phyloP scores from a whole-genome alignment of 2,113 vertebrate genomes.

The Dicentrarchus labrax region DNA sequence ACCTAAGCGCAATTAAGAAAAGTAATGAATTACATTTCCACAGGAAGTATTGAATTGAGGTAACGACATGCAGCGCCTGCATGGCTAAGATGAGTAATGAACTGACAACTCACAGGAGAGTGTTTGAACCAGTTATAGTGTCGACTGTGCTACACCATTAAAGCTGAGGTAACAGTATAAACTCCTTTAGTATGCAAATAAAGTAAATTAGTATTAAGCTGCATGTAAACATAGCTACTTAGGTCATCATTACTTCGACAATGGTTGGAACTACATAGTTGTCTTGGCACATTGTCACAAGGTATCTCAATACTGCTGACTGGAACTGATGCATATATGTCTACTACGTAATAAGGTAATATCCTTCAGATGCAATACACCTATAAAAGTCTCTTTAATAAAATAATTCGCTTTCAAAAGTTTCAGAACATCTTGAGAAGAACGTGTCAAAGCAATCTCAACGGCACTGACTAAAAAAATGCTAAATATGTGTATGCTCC shows the following conservation, averaged over 20 bases:
- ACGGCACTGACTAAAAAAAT: not conserved
- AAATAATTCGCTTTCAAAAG: not conserved
- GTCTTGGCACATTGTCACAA: not conserved
- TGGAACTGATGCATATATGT: not conserved
- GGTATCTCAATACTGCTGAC: not conserved
- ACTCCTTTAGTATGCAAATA: not conserved
- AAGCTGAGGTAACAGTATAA: constrained; percentile 2
- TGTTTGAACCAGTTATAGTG: not conserved
- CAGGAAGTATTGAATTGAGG: constrained; percentile 32
- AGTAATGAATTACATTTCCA: constrained; percentile 16
- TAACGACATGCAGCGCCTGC: not conserved
- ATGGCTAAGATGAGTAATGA: not conserved
- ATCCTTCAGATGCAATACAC: not conserved
- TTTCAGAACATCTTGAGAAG: constrained; percentile 12
- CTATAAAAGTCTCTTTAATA: not conserved
- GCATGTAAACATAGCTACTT: constrained; percentile 7
- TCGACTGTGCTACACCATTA: not conserved
- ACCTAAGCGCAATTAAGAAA: not conserved
- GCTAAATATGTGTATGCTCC: not conserved
- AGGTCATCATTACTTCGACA: constrained; percentile 1
- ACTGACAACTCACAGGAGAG: not conserved
- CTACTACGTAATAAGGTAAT: too few relatives aligned
- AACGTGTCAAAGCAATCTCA: not conserved
- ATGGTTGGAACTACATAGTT: not conserved
- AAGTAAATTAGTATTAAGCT: constrained; percentile 8